phyloP scores from a whole-genome alignment of 2,888 invertebrate genomes.

The Oligia latruncula region DNA sequence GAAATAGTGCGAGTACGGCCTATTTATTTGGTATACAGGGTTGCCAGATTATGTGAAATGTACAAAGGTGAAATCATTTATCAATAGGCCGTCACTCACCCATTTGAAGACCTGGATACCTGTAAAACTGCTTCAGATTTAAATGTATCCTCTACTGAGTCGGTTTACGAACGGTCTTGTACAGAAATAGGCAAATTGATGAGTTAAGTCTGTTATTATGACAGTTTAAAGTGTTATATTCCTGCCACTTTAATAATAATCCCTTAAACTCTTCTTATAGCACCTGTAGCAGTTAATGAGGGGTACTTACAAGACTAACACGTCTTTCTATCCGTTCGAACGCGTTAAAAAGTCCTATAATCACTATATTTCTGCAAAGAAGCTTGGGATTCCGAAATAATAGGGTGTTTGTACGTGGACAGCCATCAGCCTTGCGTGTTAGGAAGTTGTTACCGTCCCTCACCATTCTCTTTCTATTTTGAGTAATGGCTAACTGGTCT shows the following conservation, averaged over 20 bases:
- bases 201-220: constrained; percentile 33
- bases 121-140: not conserved
- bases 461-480: constrained; percentile 61
- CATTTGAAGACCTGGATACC: not conserved
- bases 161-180: not conserved
- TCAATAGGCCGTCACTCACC: constrained; percentile 27
- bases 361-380: constrained; percentile 24
- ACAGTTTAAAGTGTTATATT: constrained; percentile 16
- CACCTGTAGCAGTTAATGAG: constrained; percentile 12
- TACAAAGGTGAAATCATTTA: constrained; percentile 55
- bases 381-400: constrained; percentile 32
- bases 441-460: constrained; percentile 41
- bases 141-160: not conserved
- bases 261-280: constrained; percentile 11
- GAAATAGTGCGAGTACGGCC: constrained; percentile 84
- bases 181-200: constrained; percentile 29
- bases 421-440: constrained; percentile 49
- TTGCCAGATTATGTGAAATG: constrained; percentile 59
- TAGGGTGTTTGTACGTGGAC: constrained; percentile 37
- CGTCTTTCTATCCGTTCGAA: constrained; percentile 7
- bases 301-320: constrained; percentile 6
- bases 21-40: constrained; percentile 68
- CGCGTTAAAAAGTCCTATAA: constrained; percentile 1
- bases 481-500: constrained; percentile 62
- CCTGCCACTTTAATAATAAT: constrained; percentile 11